Evolutionary conservation across 2,888 invertebrate species (phyloP), one percentile per base, ranked within the genome.

Genomic region (Alsophila aescularia): DNA sequence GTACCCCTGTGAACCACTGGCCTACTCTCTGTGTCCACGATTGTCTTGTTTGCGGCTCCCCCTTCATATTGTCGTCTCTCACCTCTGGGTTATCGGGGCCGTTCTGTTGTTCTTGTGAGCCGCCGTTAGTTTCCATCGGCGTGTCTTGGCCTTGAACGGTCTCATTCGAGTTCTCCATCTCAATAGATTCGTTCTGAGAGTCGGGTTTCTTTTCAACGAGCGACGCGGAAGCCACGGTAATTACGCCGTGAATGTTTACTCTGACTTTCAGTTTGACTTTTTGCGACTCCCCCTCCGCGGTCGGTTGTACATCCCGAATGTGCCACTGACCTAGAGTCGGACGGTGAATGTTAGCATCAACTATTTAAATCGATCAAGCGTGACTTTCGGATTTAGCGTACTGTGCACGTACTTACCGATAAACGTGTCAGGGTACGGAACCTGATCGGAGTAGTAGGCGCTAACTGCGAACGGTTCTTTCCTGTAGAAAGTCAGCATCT

Each of bases 191-290:
- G 74, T 64, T 90, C 66, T 86, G 87, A 42, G 81, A 64, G 5
- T 92, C 89, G 58, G 93, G 94, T 73, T 95, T 95, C 75, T 96
- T 96, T 75, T 97, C 96, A 34, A 96, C 93, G 50, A 98, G 90
- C 0, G 96, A 95, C 3, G 99, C 99, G 48, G 96, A 96, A 9
- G 96, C 95, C 16, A 99, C 95, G 9, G 95, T 94, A 77, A 99
- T 95, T 58, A 99, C 95, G 44, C 99, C 99, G 83, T 99, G 96
- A 43, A 96, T 93, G 91, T 99, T 98, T 49, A 99, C 93, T 69
- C 98, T 94, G 5, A 98, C 97, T 92, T 99, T 99, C 3, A 99
- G 96, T 89, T 99, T 99, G 0, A 99, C 96, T 86, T 98, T 99
- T 62, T 97, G 96, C n/a, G 96, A 94, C 74, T 98, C 98, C 24